Conservation (phyloP, 1,140 invertebrate species). For the Maconellicoccus hirsutus region DNA sequence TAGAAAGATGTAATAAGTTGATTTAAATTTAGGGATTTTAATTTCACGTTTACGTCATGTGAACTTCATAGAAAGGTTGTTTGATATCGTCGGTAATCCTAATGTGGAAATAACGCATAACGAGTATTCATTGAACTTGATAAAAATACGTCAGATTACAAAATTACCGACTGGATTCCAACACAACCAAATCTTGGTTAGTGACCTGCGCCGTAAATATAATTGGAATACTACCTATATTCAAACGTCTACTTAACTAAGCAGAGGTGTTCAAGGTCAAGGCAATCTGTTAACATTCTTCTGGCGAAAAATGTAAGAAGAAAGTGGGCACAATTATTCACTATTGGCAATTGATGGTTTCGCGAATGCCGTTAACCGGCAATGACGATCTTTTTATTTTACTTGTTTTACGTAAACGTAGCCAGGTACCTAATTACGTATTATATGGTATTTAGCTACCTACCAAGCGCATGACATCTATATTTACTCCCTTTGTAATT, state of each 20-base stretch:
- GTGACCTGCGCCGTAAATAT: background rate
- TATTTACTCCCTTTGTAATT: too few species aligned
- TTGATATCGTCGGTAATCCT: background rate
- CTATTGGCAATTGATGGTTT: background rate
- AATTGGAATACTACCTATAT: too few species aligned
- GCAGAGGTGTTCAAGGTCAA: conserved; percentile 1
- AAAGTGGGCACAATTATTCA: background rate
- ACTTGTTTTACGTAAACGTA: too few species aligned
- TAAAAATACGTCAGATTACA: background rate
- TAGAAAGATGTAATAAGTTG: too few species aligned
- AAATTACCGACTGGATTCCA: background rate
- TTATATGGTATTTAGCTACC: too few species aligned
- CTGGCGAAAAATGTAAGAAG: background rate
- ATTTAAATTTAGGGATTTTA: too few species aligned
- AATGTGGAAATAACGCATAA: background rate
- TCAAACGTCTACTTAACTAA: background rate
- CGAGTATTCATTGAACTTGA: background rate
- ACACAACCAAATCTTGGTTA: background rate
- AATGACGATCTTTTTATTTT: too few species aligned
- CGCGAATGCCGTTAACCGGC: too few species aligned
- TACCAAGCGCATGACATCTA: too few species aligned
- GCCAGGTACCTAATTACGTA: too few species aligned
- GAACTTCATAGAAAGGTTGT: too few species aligned
- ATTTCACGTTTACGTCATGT: too few species aligned
- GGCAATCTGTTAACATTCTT: background rate